Percentiles rank a stretch among this genome's conserved stretches.
Evolutionary conservation across 1,140 invertebrate species (phyloP).

Genomic region (Temnothorax longispinosus): DNA sequence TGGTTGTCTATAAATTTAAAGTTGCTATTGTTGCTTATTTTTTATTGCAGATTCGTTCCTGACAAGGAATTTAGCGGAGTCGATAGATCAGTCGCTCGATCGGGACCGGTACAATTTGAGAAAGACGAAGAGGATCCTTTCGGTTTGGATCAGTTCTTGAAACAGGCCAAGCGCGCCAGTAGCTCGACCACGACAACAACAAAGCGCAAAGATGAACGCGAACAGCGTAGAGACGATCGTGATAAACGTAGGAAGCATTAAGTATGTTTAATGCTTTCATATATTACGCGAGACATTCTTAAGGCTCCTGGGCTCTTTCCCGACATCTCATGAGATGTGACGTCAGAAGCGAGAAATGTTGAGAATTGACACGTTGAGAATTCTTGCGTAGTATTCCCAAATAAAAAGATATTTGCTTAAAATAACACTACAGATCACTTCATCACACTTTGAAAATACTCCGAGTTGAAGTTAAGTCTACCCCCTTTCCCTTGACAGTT

Average conservation of each 20-base stretch:
- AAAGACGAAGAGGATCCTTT: constrained; percentile 98
- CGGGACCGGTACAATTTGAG: constrained; percentile 98
- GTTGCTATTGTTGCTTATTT: constrained; percentile 11
- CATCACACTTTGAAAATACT: too few species aligned
- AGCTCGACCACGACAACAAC: constrained; percentile 81
- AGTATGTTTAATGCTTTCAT: background rate
- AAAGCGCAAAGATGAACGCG: constrained; percentile 84
- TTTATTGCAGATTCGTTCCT: constrained; percentile 93
- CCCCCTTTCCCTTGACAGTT: too few species aligned
- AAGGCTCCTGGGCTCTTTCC: too few species aligned
- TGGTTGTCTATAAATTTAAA: background rate
- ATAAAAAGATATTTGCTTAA: too few species aligned
- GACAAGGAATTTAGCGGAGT: constrained; percentile 98
- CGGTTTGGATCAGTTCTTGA: constrained; percentile 98
- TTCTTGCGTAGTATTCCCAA: too few species aligned
- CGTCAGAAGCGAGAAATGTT: too few species aligned
- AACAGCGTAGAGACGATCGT: constrained; percentile 81
- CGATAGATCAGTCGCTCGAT: constrained; percentile 90
- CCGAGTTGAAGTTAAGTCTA: too few species aligned
- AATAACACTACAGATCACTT: too few species aligned
- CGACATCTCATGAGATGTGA: too few species aligned
- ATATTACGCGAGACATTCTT: background rate
- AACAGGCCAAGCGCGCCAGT: constrained; percentile 96
- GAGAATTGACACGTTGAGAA: too few species aligned
- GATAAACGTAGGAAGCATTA: constrained; percentile 84